These are phyloP conservation scores for Colaptes auratus DNA, from an alignment of 2,113 vertebrate species.

Conservation along the genomic window DNA sequence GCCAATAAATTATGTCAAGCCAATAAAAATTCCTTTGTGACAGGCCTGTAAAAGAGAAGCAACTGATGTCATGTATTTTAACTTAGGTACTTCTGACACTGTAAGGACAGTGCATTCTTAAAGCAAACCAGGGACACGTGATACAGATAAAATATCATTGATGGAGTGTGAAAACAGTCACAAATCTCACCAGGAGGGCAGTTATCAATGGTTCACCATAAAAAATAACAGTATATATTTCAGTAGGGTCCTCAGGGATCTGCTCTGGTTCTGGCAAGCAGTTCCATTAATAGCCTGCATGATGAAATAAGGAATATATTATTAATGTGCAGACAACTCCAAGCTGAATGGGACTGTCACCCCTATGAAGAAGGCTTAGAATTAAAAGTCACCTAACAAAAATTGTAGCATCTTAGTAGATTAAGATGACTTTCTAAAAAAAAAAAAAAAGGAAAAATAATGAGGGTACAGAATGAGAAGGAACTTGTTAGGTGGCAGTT, in stretches of 20 bases:
- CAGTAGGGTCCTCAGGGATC: not conserved
- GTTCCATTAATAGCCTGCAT: not conserved
- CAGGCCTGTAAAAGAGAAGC: not conserved
- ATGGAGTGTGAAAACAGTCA: not conserved
- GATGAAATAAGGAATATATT: not conserved
- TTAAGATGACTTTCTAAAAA: not conserved
- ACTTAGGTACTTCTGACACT: not conserved
- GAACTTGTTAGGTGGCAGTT: not conserved
- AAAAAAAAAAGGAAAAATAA: not conserved
- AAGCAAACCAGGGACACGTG: not conserved
- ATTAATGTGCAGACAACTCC: not conserved
- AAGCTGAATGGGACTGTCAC: not conserved
- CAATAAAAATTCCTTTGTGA: slow-evolving; percentile 21
- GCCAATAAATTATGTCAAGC: slow-evolving; percentile 7
- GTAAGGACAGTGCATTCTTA: not conserved
- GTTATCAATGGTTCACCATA: not conserved
- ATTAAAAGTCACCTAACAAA: not conserved
- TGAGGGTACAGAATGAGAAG: not conserved
- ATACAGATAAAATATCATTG: not conserved
- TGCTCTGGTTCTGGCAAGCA: not conserved
- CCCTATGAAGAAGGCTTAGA: not conserved
- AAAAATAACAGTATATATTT: not conserved
- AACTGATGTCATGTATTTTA: slow-evolving; percentile 24
- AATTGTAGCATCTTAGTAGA: not conserved
- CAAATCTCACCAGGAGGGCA: not conserved